Evolutionary conservation across 1,140 invertebrate genomes (phyloP).

Genomic region (Ptiloglossa arizonensis): DNA sequence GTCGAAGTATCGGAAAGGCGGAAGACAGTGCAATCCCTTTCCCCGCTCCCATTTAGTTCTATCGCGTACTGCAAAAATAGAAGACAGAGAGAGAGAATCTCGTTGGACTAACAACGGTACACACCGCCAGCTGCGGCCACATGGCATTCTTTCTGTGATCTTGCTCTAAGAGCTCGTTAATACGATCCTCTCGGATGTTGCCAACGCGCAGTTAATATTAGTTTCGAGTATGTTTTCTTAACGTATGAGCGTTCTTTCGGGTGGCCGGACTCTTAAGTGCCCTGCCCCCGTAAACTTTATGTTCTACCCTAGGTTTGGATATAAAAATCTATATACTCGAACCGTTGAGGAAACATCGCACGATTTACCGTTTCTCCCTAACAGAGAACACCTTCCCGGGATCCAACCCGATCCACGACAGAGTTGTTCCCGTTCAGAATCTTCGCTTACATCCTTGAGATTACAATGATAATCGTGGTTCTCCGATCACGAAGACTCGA

Average conservation of each 20-base stretch:
- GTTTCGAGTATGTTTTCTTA: conserved; percentile 78
- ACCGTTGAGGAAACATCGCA: background rate
- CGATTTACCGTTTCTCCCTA: conserved; percentile 14
- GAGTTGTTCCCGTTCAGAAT: no score
- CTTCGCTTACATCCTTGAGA: no score
- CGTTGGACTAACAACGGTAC: conserved; percentile 65
- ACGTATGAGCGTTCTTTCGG: conserved; percentile 71
- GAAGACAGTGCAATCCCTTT: conserved; percentile 35
- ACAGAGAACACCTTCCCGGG: no score
- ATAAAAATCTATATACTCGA: conserved; percentile 45
- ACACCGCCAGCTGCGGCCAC: conserved; percentile 72
- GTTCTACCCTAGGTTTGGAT: conserved; percentile 37
- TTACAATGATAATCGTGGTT: no score
- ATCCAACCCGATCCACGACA: no score
- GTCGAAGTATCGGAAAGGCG: conserved; percentile 23
- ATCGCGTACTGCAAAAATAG: conserved; percentile 61
- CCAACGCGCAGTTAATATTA: conserved; percentile 79
- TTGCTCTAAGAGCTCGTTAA: conserved; percentile 77
- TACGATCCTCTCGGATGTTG: conserved; percentile 76
- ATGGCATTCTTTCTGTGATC: conserved; percentile 76
- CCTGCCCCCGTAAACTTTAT: conserved; percentile 11
- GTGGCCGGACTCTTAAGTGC: conserved; percentile 17
- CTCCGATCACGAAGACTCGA: no score
- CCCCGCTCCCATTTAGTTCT: conserved; percentile 46
- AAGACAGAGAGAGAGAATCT: conserved; percentile 58